Evolutionary conservation across 2,113 vertebrate species (phyloP).

Genomic region (Xiphophorus maculatus): DNA sequence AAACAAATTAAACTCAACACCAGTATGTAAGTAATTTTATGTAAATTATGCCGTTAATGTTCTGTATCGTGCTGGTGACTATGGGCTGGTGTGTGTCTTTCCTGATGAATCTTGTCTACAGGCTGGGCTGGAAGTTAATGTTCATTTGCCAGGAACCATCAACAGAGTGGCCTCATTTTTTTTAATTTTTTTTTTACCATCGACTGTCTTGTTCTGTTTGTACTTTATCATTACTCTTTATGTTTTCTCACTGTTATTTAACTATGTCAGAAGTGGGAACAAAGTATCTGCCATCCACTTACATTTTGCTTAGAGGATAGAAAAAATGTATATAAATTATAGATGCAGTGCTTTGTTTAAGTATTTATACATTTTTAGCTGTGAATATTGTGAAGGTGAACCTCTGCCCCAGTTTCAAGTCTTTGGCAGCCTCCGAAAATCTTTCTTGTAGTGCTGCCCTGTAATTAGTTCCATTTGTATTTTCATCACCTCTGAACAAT

Average conservation of each 20-base stretch:
- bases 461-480: no score
- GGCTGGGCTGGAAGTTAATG: constrained; percentile 62
- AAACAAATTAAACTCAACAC: constrained; percentile 94
- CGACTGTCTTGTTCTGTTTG: constrained; percentile 26
- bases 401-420: neutral
- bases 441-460: no score
- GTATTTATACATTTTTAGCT: neutral
- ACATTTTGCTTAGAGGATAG: neutral
- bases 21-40: constrained; percentile 98
- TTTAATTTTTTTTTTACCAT: neutral
- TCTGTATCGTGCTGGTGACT: constrained; percentile 89
- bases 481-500: no score
- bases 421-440: no score
- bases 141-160: constrained; percentile 70
- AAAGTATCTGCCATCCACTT: constrained; percentile 47
- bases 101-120: constrained; percentile 83
- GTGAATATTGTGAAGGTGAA: neutral
- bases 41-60: constrained; percentile 98
- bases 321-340: no score
- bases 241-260: constrained; percentile 31
- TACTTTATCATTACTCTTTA: constrained; percentile 55
- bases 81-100: constrained; percentile 82
- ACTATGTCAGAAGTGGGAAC: constrained; percentile 50
- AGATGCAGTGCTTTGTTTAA: no score
- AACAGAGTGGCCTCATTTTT: constrained; percentile 57